Base-by-base conservation (phyloP, 2,113 vertebrate genomes). In the Pipa parva region DNA sequence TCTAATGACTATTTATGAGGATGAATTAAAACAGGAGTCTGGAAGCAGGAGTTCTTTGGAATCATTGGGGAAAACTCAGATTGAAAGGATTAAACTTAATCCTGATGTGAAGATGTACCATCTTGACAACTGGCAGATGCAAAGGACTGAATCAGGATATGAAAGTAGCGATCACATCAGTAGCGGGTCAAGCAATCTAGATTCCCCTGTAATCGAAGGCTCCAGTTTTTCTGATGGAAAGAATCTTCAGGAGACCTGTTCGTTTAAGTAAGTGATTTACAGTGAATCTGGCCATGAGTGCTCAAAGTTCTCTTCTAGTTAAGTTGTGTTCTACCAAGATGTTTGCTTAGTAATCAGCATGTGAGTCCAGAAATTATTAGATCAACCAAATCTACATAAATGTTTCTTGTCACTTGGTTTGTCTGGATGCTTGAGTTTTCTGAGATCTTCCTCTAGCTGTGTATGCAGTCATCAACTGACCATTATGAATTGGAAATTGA, bases 1-100 rank as follows among this genome's bases (percentile, higher is more conserved):
- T 55, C 83, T 99, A 45, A 90, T 93, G 92, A 98, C 97, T 33
- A 99, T 99, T 49, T 97, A 95, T 17, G 97, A 99, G 81, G 94
- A 98, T 11, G 97, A 97, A 78, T 84, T 83, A 28, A 90, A 86
- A 74, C 89, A 89, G 1, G 94, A 96, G 60, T 82, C 67, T 0
- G 91, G 91, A 68, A 93, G 91, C 76, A 81, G 85, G 39, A 92
- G 85, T 71, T 95, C 92, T 0, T 77, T 93, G 72, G 95, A 96
- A 59, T 91, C 88, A 0, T 85, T 88, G 2, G 81, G 88, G 25
- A 89, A 87, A 65, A 87, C 84, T 7, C 86, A 82, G 49, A 58
- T 67, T 1, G 91, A 94, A 31, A 84, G 80, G 64, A 86, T 86
- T 31, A 84, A 87, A 73, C 73, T 59, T 20, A 89, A 85, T 81